Evolutionary conservation across 2,888 invertebrate genomes (phyloP), one percentile per base, ranked within the genome.

Genomic region (Brachyptera putata): DNA sequence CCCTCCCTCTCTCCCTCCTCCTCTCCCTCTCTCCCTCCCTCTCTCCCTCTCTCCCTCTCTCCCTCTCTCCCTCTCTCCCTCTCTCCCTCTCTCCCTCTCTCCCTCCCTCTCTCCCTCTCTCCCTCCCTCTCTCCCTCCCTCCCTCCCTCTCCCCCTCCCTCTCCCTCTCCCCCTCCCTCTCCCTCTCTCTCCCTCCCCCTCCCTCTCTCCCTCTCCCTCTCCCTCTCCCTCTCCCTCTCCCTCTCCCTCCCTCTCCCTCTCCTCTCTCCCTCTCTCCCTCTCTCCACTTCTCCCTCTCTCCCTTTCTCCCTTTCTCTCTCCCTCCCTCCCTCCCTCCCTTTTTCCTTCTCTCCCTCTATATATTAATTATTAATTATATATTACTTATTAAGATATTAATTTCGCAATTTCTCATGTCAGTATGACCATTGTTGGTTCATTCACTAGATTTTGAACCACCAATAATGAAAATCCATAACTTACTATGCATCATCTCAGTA

Each of bases 191-290:
- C 11, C 24, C 16, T 18, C 14, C 9, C 14, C n/a, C 16, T 18
- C 14, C 14, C 14, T 18, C 43, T 14, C 14, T 14, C 48, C 25
- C 16, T 13, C 34, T 34, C 41, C 58, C 25, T 37, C 43, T 36
- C n/a, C 46, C 21, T 61, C 43, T 14, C 34, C n/a, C 9, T 36
- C 56, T 39, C 63, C 64, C 37, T 64, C 65, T 30, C 26, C 55
- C n/a, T 63, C 60, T 46, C 63, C 41, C 22, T 50, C 25, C 21
- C 61, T 57, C 58, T 56, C 37, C 39, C 39, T 18, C 24, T 30
- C 56, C 41, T 59, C 16, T 21, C 50, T 21, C 50, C 49, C 50
- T 55, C 36, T 21, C 21, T 58, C 36, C 53, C 50, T 25, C n/a
- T n/a, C n/a, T n/a, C n/a, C n/a, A n/a, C n/a, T n/a, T n/a, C n/a